Base-by-base conservation (phyloP, 2,888 invertebrate genomes). In the Scrobipalpa costella region DNA sequence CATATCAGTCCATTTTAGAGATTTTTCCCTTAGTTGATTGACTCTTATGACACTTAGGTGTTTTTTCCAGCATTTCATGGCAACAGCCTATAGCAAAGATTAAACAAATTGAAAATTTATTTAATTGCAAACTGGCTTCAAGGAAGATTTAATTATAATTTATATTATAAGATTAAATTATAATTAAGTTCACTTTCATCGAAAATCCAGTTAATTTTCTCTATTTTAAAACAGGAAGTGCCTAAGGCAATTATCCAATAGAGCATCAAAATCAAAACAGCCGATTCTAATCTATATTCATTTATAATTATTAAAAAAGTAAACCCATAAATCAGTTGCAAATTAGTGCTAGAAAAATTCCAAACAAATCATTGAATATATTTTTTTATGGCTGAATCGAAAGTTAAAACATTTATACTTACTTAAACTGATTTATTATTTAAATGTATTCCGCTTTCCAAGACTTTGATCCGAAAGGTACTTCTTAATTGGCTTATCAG, bases 401-500 rank as follows among this genome's bases (percentile, higher is more conserved):
- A 55, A 55, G 55, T n/a, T 27, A 52, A 8, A 33, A 19, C 3
- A 3, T 17, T 8, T 49, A 17, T 21, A 2, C 9, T 13, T 13
- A 9, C 11, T 52, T 8, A 55, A 50, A 50, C 50, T 50, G 19
- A n/a, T 55, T 33, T 55, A 34, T 33, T 55, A 55, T 33, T 33
- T 34, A 55, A 55, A 21, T 50, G 11, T 0, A 50, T 50, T 50
- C 50, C 9, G 33, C 55, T 55, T 55, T 55, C 55, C 55, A 55
- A 55, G 55, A 9, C 27, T 21, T 19, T 11, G 5, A 2, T 2
- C 21, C 21, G 8, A 50, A 7, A 19, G 50, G 11, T 7, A 9
- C 21, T 50, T 15, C 7, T 38, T 38, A 40, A 7, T 3, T 40
- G 7, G 13, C 13, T 40, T 40, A 40, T 40, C 13, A 13, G n/a